A percentile compares a stretch with the other conserved stretches of the same genome.
Conservation (phyloP, 1,140 invertebrate species). For the Phymastichus coffea region DNA sequence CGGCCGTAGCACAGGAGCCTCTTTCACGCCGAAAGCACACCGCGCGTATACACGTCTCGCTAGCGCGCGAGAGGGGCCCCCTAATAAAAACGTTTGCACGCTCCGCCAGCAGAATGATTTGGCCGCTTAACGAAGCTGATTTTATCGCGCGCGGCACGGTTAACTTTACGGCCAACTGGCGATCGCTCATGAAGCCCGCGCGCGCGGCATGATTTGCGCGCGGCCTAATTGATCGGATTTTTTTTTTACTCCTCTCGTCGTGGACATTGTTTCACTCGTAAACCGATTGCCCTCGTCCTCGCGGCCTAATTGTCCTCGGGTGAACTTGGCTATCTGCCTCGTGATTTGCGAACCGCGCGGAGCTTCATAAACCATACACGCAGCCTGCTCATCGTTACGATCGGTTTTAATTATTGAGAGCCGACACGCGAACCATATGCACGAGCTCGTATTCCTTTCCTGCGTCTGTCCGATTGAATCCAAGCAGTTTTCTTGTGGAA, state of each 20-base stretch:
- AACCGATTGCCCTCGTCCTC: neutral
- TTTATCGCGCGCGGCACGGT: slow-evolving; percentile 5
- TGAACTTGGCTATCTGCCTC: neutral
- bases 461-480: too few species aligned
- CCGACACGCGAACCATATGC: too few species aligned
- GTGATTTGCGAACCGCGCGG: slow-evolving; percentile 4
- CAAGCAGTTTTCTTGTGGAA: too few species aligned
- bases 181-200: neutral
- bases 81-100: slow-evolving; percentile 2
- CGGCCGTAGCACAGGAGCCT: neutral
- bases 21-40: too few species aligned
- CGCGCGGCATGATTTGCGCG: neutral
- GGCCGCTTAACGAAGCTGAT: slow-evolving; percentile 14
- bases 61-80: neutral
- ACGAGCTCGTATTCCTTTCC: too few species aligned
- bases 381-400: too few species aligned
- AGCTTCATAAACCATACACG: too few species aligned
- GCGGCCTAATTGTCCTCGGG: neutral
- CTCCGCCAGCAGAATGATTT: neutral
- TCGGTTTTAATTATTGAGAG: too few species aligned
- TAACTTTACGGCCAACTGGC: slow-evolving; percentile 9
- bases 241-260: too few species aligned
- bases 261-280: slow-evolving; percentile 4
- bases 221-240: too few species aligned
- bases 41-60: neutral